Percentiles rank a stretch among this genome's conserved stretches.
phyloP scores from a whole-genome alignment of 2,888 invertebrate genomes.

The Lasioglossum villosulum region DNA sequence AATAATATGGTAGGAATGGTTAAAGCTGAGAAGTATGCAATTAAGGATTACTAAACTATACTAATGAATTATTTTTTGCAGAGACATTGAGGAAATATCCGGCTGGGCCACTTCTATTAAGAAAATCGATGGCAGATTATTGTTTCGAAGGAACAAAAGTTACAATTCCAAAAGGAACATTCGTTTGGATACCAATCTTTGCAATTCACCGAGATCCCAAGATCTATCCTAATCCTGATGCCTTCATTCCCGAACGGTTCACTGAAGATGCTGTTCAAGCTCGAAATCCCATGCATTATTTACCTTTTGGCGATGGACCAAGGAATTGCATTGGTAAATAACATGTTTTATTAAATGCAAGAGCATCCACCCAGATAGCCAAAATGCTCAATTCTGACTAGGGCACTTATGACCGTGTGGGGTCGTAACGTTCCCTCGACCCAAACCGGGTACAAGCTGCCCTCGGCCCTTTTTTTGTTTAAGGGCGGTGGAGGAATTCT shows the following conservation, averaged over 20 bases:
- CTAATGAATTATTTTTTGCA: conserved; percentile 47
- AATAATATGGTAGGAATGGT: background rate
- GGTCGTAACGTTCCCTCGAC: no score
- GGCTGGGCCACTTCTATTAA: conserved; percentile 78
- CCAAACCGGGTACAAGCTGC: no score
- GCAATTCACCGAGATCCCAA: conserved; percentile 73
- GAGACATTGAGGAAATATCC: conserved; percentile 85
- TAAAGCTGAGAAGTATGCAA: background rate
- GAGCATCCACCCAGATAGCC: no score
- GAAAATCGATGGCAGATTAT: conserved; percentile 73
- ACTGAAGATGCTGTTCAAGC: conserved; percentile 64
- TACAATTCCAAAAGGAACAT: conserved; percentile 67
- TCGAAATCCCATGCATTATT: conserved; percentile 73
- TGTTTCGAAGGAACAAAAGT: conserved; percentile 72
- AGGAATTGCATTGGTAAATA: conserved; percentile 79
- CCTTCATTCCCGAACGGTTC: conserved; percentile 78
- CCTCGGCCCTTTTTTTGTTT: no score
- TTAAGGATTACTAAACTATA: no score
- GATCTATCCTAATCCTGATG: conserved; percentile 76
- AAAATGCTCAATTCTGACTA: no score
- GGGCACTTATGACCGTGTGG: no score
- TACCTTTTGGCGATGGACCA: conserved; percentile 81
- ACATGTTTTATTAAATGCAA: background rate
- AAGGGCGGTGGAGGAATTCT: no score
- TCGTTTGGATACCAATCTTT: conserved; percentile 70